These are phyloP conservation scores for Salpingus planirostris DNA, from an alignment of 2,888 invertebrate genomes.

Conservation along the genomic window DNA sequence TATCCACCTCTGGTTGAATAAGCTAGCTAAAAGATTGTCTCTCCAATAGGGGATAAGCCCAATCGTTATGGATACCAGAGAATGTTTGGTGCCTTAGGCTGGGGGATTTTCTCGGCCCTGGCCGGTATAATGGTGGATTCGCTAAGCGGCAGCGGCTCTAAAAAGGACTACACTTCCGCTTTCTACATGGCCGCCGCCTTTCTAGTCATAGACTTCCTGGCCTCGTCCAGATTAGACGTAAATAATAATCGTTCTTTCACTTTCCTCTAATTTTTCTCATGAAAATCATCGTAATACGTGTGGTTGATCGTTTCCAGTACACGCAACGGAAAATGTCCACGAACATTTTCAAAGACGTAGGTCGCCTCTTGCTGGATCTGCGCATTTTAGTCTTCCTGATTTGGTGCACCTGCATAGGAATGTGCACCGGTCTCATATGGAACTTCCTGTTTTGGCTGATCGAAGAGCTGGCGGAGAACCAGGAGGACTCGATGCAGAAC, in stretches of 20 bases:
- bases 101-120: slow-evolving; percentile 68
- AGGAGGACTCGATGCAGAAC: slow-evolving; percentile 35
- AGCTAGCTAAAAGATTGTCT: too few relatives aligned
- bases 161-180: slow-evolving; percentile 70
- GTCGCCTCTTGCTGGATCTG: slow-evolving; percentile 54
- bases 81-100: slow-evolving; percentile 81
- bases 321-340: slow-evolving; percentile 55
- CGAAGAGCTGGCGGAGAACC: slow-evolving; percentile 56
- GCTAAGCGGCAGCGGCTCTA: slow-evolving; percentile 53
- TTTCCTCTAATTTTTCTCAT: too few relatives aligned
- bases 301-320: slow-evolving; percentile 49
- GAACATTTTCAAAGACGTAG: slow-evolving; percentile 61
- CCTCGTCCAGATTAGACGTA: slow-evolving; percentile 57
- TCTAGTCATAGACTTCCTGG: slow-evolving; percentile 56
- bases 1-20: too few relatives aligned
- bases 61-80: slow-evolving; percentile 77
- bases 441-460: slow-evolving; percentile 81
- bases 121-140: slow-evolving; percentile 71
- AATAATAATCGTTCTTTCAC: too few relatives aligned
- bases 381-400: slow-evolving; percentile 65
- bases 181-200: slow-evolving; percentile 66
- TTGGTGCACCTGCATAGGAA: slow-evolving; percentile 74
- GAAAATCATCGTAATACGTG: too few relatives aligned
- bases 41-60: slow-evolving; percentile 63
- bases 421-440: slow-evolving; percentile 80